Conservation (phyloP, 37 sponge, comb jelly and placozoan genomes). For the Aphrocallistes beatrix region DNA sequence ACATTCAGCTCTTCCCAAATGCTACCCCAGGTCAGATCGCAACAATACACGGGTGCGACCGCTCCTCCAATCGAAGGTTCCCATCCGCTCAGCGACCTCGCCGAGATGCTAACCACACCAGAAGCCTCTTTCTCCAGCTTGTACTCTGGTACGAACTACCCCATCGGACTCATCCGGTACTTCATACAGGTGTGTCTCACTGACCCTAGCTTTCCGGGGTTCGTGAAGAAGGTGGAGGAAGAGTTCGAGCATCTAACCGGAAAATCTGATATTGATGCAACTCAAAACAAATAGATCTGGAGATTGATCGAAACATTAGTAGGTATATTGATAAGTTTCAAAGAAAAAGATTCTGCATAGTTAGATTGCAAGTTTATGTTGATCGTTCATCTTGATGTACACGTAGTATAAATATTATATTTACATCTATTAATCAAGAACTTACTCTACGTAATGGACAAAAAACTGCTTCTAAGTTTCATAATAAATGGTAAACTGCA, state of each 20-base stretch:
- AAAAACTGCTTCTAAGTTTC: too few species aligned
- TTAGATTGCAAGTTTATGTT: too few species aligned
- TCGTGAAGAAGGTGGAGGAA: constrained; percentile 81
- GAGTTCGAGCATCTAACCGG: constrained; percentile 31
- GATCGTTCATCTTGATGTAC: too few species aligned
- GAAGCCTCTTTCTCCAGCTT: constrained; percentile 35
- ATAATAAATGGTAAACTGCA: too few species aligned
- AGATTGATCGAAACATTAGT: too few species aligned
- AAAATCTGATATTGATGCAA: not conserved
- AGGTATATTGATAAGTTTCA: too few species aligned
- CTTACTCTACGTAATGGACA: too few species aligned
- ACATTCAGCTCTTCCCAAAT: not conserved
- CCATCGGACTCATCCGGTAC: constrained; percentile 54
- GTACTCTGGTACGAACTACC: constrained; percentile 57
- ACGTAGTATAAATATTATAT: too few species aligned
- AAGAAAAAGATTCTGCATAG: too few species aligned
- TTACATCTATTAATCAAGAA: too few species aligned
- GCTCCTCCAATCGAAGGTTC: not conserved
- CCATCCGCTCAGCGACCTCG: not conserved
- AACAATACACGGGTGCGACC: not conserved
- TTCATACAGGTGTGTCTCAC: constrained; percentile 85
- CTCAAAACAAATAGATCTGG: too few species aligned
- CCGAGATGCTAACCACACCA: not conserved
- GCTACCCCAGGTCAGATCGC: not conserved
- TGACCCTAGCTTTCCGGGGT: constrained; percentile 77